Conservation (phyloP, 1,140 invertebrate species). For the Papilio helenus region DNA sequence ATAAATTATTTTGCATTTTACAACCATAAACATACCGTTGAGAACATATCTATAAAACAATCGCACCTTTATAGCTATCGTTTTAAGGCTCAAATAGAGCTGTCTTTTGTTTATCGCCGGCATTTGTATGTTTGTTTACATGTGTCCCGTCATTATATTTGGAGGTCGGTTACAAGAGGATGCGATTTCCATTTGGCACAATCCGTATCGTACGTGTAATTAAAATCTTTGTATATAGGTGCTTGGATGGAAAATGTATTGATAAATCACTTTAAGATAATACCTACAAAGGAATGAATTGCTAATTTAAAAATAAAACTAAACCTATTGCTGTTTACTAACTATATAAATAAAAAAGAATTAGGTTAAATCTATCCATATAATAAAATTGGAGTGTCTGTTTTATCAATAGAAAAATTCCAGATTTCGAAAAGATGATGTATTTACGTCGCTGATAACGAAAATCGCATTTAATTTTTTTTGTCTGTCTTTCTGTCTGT, state of each 20-base stretch:
- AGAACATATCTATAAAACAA: neutral
- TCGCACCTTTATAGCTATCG: neutral
- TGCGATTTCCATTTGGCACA: conserved; percentile 71
- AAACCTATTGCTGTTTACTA: too few species aligned
- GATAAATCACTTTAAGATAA: conserved; percentile 39
- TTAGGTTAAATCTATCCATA: too few species aligned
- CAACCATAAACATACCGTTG: conserved; percentile 31
- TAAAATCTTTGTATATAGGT: conserved; percentile 46
- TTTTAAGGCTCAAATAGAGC: neutral
- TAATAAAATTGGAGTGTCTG: too few species aligned
- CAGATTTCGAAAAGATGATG: too few species aligned
- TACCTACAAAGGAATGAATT: neutral
- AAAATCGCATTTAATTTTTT: too few species aligned
- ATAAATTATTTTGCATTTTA: conserved; percentile 56
- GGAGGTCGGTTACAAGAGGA: conserved; percentile 65
- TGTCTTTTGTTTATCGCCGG: neutral
- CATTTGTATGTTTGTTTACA: conserved; percentile 39
- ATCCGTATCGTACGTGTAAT: conserved; percentile 53
- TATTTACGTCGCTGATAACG: too few species aligned
- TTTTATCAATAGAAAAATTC: too few species aligned
- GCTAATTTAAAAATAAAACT: neutral
- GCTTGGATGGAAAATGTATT: conserved; percentile 40
- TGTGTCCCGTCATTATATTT: conserved; percentile 74
- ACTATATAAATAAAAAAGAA: too few species aligned
- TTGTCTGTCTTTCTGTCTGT: too few species aligned